Conservation (phyloP, 1,140 invertebrate genomes). For the Drosophila aff. region DNA sequence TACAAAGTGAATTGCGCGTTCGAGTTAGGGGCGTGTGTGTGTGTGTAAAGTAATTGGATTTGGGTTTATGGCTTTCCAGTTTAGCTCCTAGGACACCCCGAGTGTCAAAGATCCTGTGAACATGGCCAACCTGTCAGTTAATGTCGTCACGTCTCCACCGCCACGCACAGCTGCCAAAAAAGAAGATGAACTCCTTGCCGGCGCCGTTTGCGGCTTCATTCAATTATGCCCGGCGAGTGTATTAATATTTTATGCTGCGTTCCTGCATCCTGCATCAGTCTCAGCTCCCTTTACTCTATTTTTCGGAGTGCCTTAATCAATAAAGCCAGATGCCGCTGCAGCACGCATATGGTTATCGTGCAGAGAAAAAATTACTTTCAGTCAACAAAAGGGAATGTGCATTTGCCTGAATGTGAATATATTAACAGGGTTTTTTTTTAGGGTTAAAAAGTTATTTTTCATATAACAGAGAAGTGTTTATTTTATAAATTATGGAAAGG, state of each 20-base stretch:
- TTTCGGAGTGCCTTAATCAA: conserved; percentile 52
- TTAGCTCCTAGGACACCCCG: background rate
- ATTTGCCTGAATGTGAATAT: background rate
- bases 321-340: conserved; percentile 43
- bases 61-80: conserved; percentile 36
- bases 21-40: conserved; percentile 4
- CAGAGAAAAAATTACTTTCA: conserved; percentile 1
- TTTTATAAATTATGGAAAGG: background rate
- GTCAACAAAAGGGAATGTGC: background rate
- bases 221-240: conserved; percentile 60
- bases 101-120: conserved; percentile 1
- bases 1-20: conserved; percentile 75
- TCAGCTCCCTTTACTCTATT: background rate
- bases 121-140: conserved; percentile 10
- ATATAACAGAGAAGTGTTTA: no score
- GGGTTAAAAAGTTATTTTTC: background rate
- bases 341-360: background rate
- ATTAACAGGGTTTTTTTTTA: background rate
- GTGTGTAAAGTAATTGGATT: conserved; percentile 68
- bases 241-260: conserved; percentile 56
- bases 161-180: conserved; percentile 19
- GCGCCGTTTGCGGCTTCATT: conserved; percentile 66
- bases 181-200: conserved; percentile 36
- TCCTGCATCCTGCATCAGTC: conserved; percentile 11
- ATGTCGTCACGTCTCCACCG: conserved; percentile 18